Base-by-base conservation (phyloP, 2,797 vertebrate genomes). In the Poecile montanus region DNA sequence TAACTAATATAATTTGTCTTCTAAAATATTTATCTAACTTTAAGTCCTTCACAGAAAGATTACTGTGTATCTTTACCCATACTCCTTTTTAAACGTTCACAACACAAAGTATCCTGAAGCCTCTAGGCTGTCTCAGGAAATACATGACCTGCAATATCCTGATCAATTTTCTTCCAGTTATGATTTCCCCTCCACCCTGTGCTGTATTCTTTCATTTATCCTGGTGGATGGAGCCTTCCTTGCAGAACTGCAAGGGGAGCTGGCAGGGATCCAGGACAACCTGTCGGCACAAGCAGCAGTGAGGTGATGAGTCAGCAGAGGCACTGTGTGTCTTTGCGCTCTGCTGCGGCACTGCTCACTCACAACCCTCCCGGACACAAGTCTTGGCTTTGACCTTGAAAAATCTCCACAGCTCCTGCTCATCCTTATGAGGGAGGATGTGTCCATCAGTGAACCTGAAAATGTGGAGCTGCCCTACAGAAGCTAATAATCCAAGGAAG, bases 271-370 rank as follows among this genome's bases (percentile, higher is more conserved):
- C 78, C 92, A 93, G 58, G 53, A 74, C 80, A 90, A 88, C 80
- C 83, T 89, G 87, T 58, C 89, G 91, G 70, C 85, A 82, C 70
- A 70, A 42, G 88, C 89, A 95, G 75, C 89, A 89, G 47, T 4
- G 77, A 88, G 68, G 80, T 86, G 60, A 89, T 97, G 95, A 96
- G 91, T 97, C 96, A 97, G 96, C 96, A 96, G 62, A 70, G 50
- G 48, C 54, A 16, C 68, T 9, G 36, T n/a, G 65, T 36, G 51
- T 61, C 88, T 86, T 76, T 91, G 89, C 13, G 32, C 80, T 58
- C 34, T 56, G 63, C 88, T 82, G 89, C 95, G 88, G 93, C 44
- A 74, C 30, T 1, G 6, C 51, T 81, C 30, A 2, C 38, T 85
- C 17, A 1, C 23, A 61, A 34, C 70, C 54, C 60, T 70, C 74